Percentiles rank a stretch among this genome's conserved stretches.
phyloP scores from a whole-genome alignment of 1,140 invertebrate species.

The Drosophila ercepeae region DNA sequence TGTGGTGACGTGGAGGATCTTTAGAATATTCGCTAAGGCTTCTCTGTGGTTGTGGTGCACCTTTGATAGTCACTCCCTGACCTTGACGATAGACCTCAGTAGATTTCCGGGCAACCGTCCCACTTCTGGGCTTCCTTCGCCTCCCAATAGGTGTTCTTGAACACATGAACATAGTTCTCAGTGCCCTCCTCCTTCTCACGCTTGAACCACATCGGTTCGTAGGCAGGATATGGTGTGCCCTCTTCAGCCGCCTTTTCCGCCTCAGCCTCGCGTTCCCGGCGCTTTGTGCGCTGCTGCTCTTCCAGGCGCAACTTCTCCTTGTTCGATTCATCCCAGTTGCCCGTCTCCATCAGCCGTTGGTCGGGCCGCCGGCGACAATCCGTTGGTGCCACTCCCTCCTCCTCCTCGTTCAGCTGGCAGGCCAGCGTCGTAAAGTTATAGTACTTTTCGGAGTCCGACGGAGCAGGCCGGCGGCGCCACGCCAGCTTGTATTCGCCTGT shows the following conservation, averaged over 20 bases:
- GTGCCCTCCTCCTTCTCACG: slow-evolving; percentile 92
- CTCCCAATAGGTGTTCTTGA: slow-evolving; percentile 96
- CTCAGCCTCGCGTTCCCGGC: slow-evolving; percentile 90
- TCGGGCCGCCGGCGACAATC: slow-evolving; percentile 97
- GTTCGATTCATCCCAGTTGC: slow-evolving; percentile 98
- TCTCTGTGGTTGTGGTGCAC: slow-evolving; percentile 23
- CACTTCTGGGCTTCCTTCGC: slow-evolving; percentile 95
- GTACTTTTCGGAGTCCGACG: slow-evolving; percentile 89
- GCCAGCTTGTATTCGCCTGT: slow-evolving; percentile 92
- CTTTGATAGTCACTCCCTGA: neutral
- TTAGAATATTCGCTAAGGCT: slow-evolving; percentile 64
- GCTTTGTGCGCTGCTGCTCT: slow-evolving; percentile 94
- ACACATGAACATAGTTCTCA: slow-evolving; percentile 93
- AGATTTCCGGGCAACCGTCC: slow-evolving; percentile 96
- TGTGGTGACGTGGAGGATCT: slow-evolving; percentile 30
- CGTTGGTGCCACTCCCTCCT: slow-evolving; percentile 96
- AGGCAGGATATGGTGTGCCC: slow-evolving; percentile 90
- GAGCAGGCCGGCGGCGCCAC: slow-evolving; percentile 93
- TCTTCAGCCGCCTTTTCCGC: slow-evolving; percentile 90
- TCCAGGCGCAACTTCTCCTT: slow-evolving; percentile 92
- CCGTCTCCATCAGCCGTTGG: slow-evolving; percentile 98
- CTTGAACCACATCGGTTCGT: slow-evolving; percentile 96
- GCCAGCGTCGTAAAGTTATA: slow-evolving; percentile 98
- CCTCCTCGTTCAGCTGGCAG: slow-evolving; percentile 97
- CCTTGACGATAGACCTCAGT: no score